Evolutionary conservation across 1,140 invertebrate genomes (phyloP).

Genomic region (Laodelphax striatellus): DNA sequence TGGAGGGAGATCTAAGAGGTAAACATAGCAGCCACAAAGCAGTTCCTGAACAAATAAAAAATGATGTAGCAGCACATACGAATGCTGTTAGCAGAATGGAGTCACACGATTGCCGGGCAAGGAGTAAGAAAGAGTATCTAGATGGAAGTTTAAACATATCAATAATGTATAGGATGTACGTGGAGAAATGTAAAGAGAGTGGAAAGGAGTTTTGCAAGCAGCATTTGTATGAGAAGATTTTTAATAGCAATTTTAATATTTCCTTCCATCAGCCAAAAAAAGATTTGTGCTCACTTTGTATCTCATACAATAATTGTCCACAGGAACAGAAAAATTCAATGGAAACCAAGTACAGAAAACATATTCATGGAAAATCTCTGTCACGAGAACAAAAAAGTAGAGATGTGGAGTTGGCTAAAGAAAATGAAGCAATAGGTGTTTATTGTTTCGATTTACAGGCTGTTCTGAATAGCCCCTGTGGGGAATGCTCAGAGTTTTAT

Average conservation of each 20-base stretch:
- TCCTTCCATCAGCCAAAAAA: slow-evolving; percentile 12
- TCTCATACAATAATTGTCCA: not conserved
- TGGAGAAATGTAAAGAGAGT: slow-evolving; percentile 8
- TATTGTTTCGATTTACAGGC: slow-evolving; percentile 9
- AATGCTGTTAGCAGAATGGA: slow-evolving; percentile 16
- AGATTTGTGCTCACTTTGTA: slow-evolving; percentile 18
- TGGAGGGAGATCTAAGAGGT: slow-evolving; percentile 9
- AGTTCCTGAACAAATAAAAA: slow-evolving; percentile 5
- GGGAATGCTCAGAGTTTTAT: slow-evolving; percentile 19
- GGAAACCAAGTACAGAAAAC: not conserved
- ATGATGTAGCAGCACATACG: slow-evolving; percentile 14
- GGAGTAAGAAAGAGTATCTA: slow-evolving; percentile 13
- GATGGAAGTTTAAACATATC: slow-evolving; percentile 13
- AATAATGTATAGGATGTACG: slow-evolving; percentile 15
- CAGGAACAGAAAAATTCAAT: not conserved
- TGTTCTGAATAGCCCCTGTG: not conserved
- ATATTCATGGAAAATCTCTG: not conserved
- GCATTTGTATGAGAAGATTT: not conserved
- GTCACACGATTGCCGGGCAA: slow-evolving; percentile 13
- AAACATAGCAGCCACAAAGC: slow-evolving; percentile 14
- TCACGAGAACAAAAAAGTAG: not conserved
- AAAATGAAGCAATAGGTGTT: not conserved
- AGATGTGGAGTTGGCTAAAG: not conserved
- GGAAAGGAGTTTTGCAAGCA: slow-evolving; percentile 10
- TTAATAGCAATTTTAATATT: slow-evolving; percentile 10